Evolutionary conservation across 2,113 vertebrate genomes (phyloP).

Genomic region (Serinus canaria): DNA sequence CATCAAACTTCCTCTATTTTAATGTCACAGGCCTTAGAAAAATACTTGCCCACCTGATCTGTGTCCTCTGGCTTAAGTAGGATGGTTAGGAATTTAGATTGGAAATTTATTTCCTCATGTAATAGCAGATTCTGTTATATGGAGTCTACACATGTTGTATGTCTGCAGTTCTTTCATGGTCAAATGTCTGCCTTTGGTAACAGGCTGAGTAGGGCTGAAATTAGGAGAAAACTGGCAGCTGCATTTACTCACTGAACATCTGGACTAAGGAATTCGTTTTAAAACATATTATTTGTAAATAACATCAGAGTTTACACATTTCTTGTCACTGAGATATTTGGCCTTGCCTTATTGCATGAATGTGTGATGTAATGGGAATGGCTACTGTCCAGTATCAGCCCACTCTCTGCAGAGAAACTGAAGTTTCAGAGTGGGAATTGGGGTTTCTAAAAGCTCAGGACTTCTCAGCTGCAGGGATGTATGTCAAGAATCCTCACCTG

Average conservation of each 20-base stretch:
- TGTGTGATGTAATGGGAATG: too few relatives aligned
- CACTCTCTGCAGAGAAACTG: background rate
- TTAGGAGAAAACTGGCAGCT: background rate
- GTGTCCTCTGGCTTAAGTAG: background rate
- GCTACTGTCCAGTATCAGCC: background rate
- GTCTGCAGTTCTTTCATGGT: background rate
- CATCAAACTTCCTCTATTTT: background rate
- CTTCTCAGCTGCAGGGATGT: background rate
- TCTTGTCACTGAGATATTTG: rapidly evolving
- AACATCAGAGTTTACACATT: background rate
- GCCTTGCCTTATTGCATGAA: background rate
- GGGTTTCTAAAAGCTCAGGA: background rate
- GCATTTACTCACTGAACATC: background rate
- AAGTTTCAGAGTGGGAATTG: background rate
- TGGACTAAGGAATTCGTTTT: background rate
- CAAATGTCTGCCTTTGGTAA: background rate
- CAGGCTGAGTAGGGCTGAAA: background rate
- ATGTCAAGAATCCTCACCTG: background rate
- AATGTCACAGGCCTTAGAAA: background rate
- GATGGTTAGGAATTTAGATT: background rate
- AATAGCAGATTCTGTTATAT: background rate
- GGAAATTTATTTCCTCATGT: background rate
- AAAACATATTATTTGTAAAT: background rate
- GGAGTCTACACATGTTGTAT: background rate
- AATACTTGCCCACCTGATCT: background rate